phyloP scores from a whole-genome alignment of 1,140 invertebrate species.

The Lepidotrigona ventralis region DNA sequence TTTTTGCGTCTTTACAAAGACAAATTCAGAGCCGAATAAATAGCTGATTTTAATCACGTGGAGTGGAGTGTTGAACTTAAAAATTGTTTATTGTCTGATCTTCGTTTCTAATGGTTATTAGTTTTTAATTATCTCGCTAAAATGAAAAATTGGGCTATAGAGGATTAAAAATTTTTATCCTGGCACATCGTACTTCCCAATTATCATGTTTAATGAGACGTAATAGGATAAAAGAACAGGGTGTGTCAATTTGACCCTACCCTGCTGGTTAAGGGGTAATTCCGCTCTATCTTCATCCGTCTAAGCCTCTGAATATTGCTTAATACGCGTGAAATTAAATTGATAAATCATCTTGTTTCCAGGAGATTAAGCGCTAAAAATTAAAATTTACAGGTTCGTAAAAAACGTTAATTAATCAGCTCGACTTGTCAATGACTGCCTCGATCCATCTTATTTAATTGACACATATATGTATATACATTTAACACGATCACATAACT shows the following conservation, averaged over 20 bases:
- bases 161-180: background rate
- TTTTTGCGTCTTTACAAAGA: background rate
- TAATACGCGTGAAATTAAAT: background rate
- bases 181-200: background rate
- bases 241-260: background rate
- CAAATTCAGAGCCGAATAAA: background rate
- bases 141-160: background rate
- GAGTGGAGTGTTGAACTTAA: background rate
- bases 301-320: background rate
- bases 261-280: background rate
- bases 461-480: too few relatives aligned
- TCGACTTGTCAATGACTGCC: background rate
- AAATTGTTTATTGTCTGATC: too few relatives aligned
- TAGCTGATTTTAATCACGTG: background rate
- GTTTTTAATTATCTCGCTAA: background rate
- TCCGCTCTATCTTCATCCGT: background rate
- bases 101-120: background rate
- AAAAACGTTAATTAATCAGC: background rate
- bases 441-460: too few relatives aligned
- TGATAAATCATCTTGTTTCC: background rate
- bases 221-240: background rate
- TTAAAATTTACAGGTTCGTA: background rate
- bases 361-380: accelerated
- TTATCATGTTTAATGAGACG: background rate
- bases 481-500: too few relatives aligned